These are phyloP conservation scores for Neodiprion fabricii DNA, from an alignment of 1,140 invertebrate species.

Conservation along the genomic window DNA sequence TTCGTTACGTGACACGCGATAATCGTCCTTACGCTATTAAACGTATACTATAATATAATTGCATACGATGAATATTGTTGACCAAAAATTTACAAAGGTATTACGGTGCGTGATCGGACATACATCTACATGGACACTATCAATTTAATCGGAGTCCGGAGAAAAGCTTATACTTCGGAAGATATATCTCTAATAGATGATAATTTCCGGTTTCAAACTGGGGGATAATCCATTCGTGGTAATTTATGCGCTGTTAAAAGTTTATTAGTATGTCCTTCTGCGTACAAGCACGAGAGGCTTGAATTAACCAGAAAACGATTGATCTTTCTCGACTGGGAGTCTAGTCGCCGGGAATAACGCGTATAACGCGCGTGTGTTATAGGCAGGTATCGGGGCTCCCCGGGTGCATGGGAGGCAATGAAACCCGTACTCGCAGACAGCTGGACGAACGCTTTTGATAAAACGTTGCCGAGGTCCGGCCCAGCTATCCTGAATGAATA, in stretches of 20 bases:
- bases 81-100: too few relatives aligned
- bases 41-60: too few relatives aligned
- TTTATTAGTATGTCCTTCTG: background rate
- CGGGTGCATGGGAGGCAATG: background rate
- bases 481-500: background rate
- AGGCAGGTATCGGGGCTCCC: background rate
- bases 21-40: too few relatives aligned
- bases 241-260: slow-evolving; percentile 2
- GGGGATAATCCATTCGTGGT: background rate
- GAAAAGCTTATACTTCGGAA: too few relatives aligned
- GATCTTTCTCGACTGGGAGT: background rate
- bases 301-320: background rate
- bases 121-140: background rate
- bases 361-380: too few relatives aligned
- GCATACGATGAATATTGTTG: too few relatives aligned
- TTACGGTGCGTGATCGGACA: too few relatives aligned
- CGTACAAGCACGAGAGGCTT: background rate
- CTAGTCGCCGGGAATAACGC: background rate
- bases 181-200: background rate
- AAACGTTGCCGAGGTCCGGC: background rate
- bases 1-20: too few relatives aligned
- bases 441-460: background rate
- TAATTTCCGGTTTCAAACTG: background rate
- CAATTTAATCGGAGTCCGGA: too few relatives aligned
- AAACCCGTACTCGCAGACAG: background rate